phyloP scores from a whole-genome alignment of 2,797 vertebrate species.

The Scarus forsteni region DNA sequence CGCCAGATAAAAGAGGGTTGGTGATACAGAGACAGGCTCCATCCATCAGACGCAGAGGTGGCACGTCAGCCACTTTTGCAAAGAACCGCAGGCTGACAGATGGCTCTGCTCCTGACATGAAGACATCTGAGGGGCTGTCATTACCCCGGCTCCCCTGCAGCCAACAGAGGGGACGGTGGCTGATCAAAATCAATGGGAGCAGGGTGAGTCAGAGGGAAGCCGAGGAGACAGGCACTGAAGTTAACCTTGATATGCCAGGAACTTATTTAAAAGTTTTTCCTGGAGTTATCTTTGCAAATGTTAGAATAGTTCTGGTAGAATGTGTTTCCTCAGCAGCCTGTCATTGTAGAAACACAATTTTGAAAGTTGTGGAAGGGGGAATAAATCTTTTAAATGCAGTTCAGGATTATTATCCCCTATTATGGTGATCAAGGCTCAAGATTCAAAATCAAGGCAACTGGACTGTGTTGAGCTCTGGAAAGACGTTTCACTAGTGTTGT shows the following conservation, averaged over 20 bases:
- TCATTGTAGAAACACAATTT: no score
- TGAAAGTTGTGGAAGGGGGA: no score
- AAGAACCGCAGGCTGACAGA: constrained; percentile 75
- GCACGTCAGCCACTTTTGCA: constrained; percentile 76
- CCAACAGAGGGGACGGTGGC: constrained; percentile 51
- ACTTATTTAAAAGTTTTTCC: constrained; percentile 53
- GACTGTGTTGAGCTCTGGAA: no score
- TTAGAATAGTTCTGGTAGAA: not conserved
- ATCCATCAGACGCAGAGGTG: constrained; percentile 78
- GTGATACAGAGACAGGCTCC: constrained; percentile 64
- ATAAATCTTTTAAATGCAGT: no score
- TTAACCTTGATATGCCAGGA: constrained; percentile 39
- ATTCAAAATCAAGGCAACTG: no score
- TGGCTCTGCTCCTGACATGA: constrained; percentile 72
- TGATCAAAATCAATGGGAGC: constrained; percentile 72
- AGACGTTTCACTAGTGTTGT: no score
- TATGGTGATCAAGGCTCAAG: no score
- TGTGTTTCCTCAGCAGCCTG: constrained; percentile 15
- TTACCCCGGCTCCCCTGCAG: constrained; percentile 57
- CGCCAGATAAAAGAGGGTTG: constrained; percentile 76
- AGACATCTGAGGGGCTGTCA: constrained; percentile 78
- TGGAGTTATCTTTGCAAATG: constrained; percentile 16
- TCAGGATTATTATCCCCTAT: no score
- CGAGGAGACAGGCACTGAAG: constrained; percentile 15
- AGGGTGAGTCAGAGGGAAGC: constrained; percentile 30